A percentile compares a stretch with the other conserved stretches of the same genome.
Evolutionary conservation across 2,888 invertebrate genomes (phyloP).

Genomic region (Helleia helle): DNA sequence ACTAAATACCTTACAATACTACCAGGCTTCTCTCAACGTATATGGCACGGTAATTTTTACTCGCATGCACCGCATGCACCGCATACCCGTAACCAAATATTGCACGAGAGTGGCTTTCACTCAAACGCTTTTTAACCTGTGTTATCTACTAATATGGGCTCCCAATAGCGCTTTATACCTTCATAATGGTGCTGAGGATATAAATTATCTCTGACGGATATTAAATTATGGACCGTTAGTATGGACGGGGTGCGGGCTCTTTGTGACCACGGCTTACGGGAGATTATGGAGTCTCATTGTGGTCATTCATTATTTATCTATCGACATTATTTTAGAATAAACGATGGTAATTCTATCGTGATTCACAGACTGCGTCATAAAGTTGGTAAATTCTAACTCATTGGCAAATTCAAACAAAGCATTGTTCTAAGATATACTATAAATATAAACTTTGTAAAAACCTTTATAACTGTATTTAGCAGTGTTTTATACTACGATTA

Average conservation of each 20-base stretch:
- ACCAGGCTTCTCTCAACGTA: constrained; percentile 23
- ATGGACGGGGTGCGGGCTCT: constrained; percentile 52
- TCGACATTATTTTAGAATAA: background rate
- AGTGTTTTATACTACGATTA: too few species aligned
- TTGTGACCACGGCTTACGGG: constrained; percentile 29
- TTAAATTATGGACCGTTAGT: constrained; percentile 64
- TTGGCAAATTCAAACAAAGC: background rate
- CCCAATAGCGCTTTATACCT: constrained; percentile 9
- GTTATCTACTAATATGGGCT: constrained; percentile 4
- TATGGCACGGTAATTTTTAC: constrained; percentile 24
- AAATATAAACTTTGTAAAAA: too few species aligned
- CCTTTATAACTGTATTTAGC: too few species aligned
- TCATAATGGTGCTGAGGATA: constrained; percentile 8
- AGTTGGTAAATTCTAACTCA: background rate
- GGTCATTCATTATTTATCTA: constrained; percentile 1
- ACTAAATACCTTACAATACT: constrained; percentile 27
- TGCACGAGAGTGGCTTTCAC: constrained; percentile 20
- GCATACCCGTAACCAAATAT: constrained; percentile 23
- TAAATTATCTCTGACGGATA: constrained; percentile 46
- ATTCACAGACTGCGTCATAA: background rate
- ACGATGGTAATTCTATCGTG: background rate
- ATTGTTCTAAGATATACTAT: too few species aligned
- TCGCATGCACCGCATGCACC: constrained; percentile 18
- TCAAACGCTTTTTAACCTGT: constrained; percentile 17
- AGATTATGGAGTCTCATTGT: constrained; percentile 8